phyloP scores from a whole-genome alignment of 2,888 invertebrate genomes.

The Caenorhabditis doughertyi region DNA sequence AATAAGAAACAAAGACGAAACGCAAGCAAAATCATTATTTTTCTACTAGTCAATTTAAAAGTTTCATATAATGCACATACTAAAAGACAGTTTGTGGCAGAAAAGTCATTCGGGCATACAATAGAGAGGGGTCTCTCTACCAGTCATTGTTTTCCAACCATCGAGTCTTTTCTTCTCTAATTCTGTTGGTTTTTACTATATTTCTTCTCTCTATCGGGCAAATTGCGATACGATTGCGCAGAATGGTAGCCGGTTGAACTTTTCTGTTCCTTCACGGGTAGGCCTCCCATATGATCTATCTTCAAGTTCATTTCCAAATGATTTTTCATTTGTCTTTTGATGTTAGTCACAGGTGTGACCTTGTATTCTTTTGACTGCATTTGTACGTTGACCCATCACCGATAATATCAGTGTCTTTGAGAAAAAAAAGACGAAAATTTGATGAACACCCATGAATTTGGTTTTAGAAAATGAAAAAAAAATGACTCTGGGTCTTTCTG shows the following conservation, averaged over 20 bases:
- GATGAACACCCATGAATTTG: not conserved
- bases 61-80: constrained; percentile 33
- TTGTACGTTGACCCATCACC: constrained; percentile 27
- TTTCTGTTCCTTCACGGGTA: constrained; percentile 20
- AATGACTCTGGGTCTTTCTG: too few species aligned
- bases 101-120: constrained; percentile 28
- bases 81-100: not conserved
- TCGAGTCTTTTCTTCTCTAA: constrained; percentile 27
- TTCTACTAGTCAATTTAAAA: constrained; percentile 18
- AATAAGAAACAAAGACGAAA: not conserved
- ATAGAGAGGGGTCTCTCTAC: constrained; percentile 26
- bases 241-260: constrained; percentile 40
- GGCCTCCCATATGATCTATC: constrained; percentile 32
- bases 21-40: constrained; percentile 17
- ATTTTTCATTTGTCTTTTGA: constrained; percentile 20
- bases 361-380: constrained; percentile 2
- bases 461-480: not conserved
- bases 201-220: constrained; percentile 8
- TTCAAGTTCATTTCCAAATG: constrained; percentile 38
- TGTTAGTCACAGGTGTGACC: constrained; percentile 24
- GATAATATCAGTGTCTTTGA: constrained; percentile 13
- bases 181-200: constrained; percentile 18
- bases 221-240: constrained; percentile 27
- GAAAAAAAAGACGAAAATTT: not conserved
- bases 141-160: constrained; percentile 54